Conservation (phyloP, 2,797 vertebrate species). For the Leucoraja ocellata region DNA sequence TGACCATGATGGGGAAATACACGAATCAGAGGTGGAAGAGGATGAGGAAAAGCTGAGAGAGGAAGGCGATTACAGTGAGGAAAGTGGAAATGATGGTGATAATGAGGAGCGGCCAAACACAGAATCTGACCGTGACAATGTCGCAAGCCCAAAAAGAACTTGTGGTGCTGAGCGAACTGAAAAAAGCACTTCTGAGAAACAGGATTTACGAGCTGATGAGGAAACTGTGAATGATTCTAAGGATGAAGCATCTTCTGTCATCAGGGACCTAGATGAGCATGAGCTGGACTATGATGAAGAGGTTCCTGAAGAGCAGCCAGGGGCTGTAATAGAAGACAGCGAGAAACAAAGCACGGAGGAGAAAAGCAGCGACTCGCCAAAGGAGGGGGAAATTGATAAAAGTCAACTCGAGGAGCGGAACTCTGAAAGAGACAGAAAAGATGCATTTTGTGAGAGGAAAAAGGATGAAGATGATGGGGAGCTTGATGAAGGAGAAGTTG, state of each 20-base stretch:
- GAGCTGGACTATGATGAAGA: slow-evolving; percentile 97
- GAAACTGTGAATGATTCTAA: slow-evolving; percentile 67
- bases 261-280: slow-evolving; percentile 86
- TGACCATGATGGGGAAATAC: slow-evolving; percentile 42
- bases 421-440: slow-evolving; percentile 61
- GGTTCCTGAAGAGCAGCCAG: slow-evolving; percentile 78
- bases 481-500: slow-evolving; percentile 93
- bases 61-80: slow-evolving; percentile 52
- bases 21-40: slow-evolving; percentile 50
- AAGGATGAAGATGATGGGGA: slow-evolving; percentile 94
- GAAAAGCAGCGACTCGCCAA: slow-evolving; percentile 57
- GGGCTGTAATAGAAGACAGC: slow-evolving; percentile 66
- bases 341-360: slow-evolving; percentile 69
- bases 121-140: slow-evolving; percentile 48
- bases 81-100: slow-evolving; percentile 59
- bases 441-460: slow-evolving; percentile 76
- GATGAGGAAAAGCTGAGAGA: slow-evolving; percentile 47
- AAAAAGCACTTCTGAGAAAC: slow-evolving; percentile 44
- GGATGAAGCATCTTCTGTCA: slow-evolving; percentile 81
- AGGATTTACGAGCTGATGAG: slow-evolving; percentile 46
- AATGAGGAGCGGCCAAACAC: slow-evolving; percentile 48
- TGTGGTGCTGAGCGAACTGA: slow-evolving; percentile 53
- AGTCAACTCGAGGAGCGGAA: slow-evolving; percentile 53
- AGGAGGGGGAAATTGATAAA: slow-evolving; percentile 52
- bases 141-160: slow-evolving; percentile 56